Evolutionary conservation across 1,140 invertebrate species (phyloP), one percentile per base, ranked within the genome.

Genomic region (Megalopta genalis): DNA sequence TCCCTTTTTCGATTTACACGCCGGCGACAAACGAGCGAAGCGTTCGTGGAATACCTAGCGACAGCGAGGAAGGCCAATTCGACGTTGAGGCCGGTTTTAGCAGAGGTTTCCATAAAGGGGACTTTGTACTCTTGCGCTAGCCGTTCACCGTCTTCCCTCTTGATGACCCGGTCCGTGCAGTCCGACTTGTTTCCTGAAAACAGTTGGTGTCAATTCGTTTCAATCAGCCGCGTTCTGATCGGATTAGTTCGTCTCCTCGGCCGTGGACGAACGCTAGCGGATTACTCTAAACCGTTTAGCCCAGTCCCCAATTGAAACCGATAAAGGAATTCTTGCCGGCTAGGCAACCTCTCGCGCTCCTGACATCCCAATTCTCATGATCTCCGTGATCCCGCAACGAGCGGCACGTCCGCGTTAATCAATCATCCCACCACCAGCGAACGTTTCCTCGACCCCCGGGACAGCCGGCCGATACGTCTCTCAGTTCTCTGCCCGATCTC

Each of bases 51-150:
- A 52, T 90, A 94, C 94, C 96, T 96, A 73, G 96, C 97, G 84
- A 97, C 95, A 60, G 96, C 96, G 88, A 95, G 95, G 92, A 97
- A 97, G 76, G 96, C 96, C 85, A 96, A 93, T 91, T 97, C 97
- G 76, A 97, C 97, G 89, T 97, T 97, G 85, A 96, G 94, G 86
- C 96, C 96, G 87, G 96, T 97, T 94, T 97, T 97, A 49, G 97
- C 97, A 25, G 96, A 97, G 60, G 96, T 97, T 93, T 97, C 97
- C 96, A 97, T 97, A 93, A 97, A 97, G 71, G 96, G 94, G 64
- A 97, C 96, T 91, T 95, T 95, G 91, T 97, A 96, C 92, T 97
- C 96, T 88, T 95, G 93, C 46, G 96, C 96, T 86, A 97, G 93
- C 82, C 96, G 94, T 89, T 97, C 96, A 8, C 97, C 97, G 88